Conservation (phyloP, 2,888 invertebrate species). For the Liposcelis brunnea region DNA sequence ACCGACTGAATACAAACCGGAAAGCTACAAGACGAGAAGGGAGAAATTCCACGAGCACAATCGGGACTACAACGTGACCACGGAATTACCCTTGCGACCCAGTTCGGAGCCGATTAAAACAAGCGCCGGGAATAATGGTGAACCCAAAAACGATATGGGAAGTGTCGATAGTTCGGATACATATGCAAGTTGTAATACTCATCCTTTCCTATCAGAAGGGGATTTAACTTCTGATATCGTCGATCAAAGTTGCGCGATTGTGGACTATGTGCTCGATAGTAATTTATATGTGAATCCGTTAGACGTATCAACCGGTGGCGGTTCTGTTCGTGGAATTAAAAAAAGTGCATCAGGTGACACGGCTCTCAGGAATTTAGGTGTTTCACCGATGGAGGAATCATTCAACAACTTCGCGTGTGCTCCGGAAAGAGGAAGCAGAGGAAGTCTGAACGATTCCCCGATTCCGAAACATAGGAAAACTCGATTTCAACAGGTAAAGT, state of each 20-base stretch:
- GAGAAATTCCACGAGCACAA: too few species aligned
- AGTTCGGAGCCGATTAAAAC: neutral
- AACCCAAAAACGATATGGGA: slow-evolving; percentile 23
- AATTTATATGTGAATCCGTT: slow-evolving; percentile 79
- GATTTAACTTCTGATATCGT: slow-evolving; percentile 43
- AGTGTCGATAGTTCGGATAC: slow-evolving; percentile 73
- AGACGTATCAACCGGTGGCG: slow-evolving; percentile 32
- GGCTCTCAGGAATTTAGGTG: slow-evolving; percentile 45
- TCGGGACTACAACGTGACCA: too few species aligned
- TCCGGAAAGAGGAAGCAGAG: slow-evolving; percentile 28
- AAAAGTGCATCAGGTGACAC: slow-evolving; percentile 67
- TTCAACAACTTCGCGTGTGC: slow-evolving; percentile 26
- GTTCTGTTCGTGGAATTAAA: slow-evolving; percentile 40
- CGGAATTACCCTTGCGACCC: neutral
- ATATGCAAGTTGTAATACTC: slow-evolving; percentile 91
- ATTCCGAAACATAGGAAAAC: slow-evolving; percentile 72
- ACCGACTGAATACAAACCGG: slow-evolving; percentile 16
- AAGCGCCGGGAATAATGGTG: too few species aligned
- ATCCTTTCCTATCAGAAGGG: slow-evolving; percentile 79
- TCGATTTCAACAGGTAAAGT: slow-evolving; percentile 63
- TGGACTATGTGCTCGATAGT: slow-evolving; percentile 43
- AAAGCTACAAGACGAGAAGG: slow-evolving; percentile 8
- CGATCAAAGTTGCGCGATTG: slow-evolving; percentile 19
- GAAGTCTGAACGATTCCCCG: slow-evolving; percentile 45
- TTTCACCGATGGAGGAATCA: slow-evolving; percentile 36